Evolutionary conservation across 2,113 vertebrate species (phyloP).

Genomic region (Sitta europaea): DNA sequence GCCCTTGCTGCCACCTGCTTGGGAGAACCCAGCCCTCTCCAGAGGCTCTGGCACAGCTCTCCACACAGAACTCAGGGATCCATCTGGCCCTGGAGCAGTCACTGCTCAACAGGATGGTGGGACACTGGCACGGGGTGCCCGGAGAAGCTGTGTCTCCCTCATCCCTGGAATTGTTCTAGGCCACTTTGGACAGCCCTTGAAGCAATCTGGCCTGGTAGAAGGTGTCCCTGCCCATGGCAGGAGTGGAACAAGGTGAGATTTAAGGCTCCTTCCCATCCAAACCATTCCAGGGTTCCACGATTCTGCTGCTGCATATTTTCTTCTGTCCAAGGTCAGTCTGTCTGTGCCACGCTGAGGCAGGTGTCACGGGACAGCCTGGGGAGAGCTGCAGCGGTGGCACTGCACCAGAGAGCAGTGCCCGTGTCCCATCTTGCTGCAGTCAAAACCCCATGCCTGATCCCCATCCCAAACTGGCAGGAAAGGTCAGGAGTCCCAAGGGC

Average conservation of each 20-base stretch:
- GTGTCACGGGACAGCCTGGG: neutral
- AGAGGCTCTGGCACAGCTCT: neutral
- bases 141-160: neutral
- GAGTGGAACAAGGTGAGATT: neutral
- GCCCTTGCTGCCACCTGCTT: neutral
- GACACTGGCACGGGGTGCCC: neutral
- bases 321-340: neutral
- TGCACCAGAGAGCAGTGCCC: neutral
- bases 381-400: neutral
- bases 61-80: neutral
- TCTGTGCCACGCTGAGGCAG: neutral
- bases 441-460: neutral
- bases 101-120: neutral
- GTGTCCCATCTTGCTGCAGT: neutral
- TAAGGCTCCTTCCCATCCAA: neutral
- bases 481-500: neutral
- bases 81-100: neutral
- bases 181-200: accelerated
- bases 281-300: accelerated
- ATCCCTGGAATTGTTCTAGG: neutral
- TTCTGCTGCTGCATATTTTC: neutral
- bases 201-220: neutral
- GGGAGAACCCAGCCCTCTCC: neutral
- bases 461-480: neutral
- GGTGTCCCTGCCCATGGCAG: neutral